A percentile compares a stretch with the other conserved stretches of the same genome.
phyloP scores from a whole-genome alignment of 2,113 vertebrate species.

The Rhea pennata region DNA sequence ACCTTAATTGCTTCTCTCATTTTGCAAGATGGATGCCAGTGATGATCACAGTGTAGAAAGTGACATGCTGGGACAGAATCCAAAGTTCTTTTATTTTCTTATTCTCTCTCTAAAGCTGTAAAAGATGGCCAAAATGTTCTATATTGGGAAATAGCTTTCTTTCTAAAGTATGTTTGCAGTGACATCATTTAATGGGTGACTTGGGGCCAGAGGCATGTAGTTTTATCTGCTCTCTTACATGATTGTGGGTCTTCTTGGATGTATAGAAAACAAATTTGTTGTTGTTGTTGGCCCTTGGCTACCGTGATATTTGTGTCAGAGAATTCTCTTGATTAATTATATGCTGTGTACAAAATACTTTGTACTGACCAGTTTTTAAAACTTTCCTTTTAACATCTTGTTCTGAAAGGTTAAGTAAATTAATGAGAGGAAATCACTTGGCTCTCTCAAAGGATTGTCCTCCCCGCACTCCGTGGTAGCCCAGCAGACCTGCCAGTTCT shows the following conservation, averaged over 20 bases:
- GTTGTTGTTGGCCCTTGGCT: background rate
- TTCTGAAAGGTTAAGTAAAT: background rate
- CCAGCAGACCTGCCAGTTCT: slow-evolving; percentile 18
- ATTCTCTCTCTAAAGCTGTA: background rate
- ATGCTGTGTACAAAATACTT: background rate
- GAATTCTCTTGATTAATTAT: slow-evolving; percentile 8
- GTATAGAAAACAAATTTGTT: background rate
- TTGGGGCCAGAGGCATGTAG: background rate
- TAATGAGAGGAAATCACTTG: background rate
- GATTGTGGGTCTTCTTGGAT: background rate
- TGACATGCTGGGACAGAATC: background rate
- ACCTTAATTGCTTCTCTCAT: background rate
- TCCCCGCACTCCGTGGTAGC: slow-evolving; percentile 27
- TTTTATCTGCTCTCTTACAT: background rate
- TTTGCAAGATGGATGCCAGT: background rate
- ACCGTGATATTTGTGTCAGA: background rate
- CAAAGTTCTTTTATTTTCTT: background rate
- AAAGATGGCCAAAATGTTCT: background rate
- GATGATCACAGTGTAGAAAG: background rate
- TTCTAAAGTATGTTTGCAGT: background rate
- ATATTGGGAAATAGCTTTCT: background rate
- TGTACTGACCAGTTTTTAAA: background rate
- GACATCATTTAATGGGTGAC: background rate
- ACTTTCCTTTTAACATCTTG: background rate
- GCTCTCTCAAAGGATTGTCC: background rate